phyloP scores from a whole-genome alignment of 2,888 invertebrate species.

The Biston betularia region DNA sequence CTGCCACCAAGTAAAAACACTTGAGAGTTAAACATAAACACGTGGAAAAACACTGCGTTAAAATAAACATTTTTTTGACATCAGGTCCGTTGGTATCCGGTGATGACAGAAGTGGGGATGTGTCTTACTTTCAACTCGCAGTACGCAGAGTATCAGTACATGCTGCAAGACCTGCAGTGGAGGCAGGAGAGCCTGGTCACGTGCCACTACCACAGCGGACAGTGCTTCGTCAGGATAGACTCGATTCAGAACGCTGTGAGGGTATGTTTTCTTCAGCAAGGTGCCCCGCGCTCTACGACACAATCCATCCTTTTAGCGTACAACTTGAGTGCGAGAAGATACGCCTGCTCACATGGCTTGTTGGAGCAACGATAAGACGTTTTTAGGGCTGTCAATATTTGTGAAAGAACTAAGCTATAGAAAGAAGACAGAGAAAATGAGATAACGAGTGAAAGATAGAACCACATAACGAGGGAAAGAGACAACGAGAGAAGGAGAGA shows the following conservation, averaged over 20 bases:
- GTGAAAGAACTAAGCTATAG: too few species aligned
- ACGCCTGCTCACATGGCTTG: too few species aligned
- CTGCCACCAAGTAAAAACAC: too few species aligned
- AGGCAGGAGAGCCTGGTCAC: conserved; percentile 59
- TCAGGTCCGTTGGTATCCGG: conserved; percentile 73
- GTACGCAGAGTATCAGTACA: conserved; percentile 73
- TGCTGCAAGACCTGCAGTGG: conserved; percentile 59
- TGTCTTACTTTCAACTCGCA: conserved; percentile 77
- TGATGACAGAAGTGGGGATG: conserved; percentile 82
- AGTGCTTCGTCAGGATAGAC: conserved; percentile 81
- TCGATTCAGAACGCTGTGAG: conserved; percentile 70
- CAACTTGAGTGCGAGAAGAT: too few species aligned
- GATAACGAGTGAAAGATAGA: too few species aligned
- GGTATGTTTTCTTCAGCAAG: conserved; percentile 57
- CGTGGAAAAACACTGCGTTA: too few species aligned
- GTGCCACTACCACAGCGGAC: conserved; percentile 82
- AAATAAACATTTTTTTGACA: neutral
- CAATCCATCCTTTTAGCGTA: too few species aligned
- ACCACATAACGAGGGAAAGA: too few species aligned
- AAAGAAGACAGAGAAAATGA: too few species aligned
- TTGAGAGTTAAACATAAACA: too few species aligned
- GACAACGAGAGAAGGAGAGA: too few species aligned
- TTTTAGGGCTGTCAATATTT: neutral
- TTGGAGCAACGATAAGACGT: neutral
- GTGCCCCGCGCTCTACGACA: too few species aligned